These are phyloP conservation scores for Mesocentrotus franciscanus DNA, from an alignment of 53 echinoderm and acorn worm species.

Conservation along the genomic window DNA sequence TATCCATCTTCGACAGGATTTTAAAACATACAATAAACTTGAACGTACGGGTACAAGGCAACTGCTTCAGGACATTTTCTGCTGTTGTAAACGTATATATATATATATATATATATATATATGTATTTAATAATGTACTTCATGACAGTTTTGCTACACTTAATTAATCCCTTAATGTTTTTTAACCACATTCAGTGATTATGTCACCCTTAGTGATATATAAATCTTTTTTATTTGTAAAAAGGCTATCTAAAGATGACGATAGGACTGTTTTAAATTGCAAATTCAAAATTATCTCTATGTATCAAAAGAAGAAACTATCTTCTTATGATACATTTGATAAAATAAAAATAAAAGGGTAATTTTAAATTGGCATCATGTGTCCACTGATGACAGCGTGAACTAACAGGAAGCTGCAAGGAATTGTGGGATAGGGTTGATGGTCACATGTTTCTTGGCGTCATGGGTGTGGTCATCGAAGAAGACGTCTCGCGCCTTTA, in stretches of 20 bases:
- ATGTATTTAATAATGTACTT: not conserved
- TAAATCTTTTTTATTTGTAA: not conserved
- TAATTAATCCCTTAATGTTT: not conserved
- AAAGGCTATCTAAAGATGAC: not conserved
- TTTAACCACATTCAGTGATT: not conserved
- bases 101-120: not conserved
- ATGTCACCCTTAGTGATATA: not conserved
- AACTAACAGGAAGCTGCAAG: conserved; percentile 67
- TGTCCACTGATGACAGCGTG: not conserved
- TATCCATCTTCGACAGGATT: not conserved
- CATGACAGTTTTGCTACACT: not conserved
- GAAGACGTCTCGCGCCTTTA: conserved; percentile 93
- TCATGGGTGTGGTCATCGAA: conserved; percentile 99
- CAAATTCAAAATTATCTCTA: not conserved
- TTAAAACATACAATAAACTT: not conserved
- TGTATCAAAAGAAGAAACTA: not conserved
- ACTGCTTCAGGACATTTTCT: not conserved
- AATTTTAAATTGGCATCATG: not conserved
- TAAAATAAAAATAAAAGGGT: not conserved
- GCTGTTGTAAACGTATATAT: not conserved
- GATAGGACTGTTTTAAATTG: not conserved
- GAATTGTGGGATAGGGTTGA: conserved; percentile 84
- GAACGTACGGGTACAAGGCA: not conserved
- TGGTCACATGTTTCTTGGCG: conserved; percentile 83
- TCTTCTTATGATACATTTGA: not conserved